Conservation (phyloP, 2,888 invertebrate species). For the Meteorus colon region DNA sequence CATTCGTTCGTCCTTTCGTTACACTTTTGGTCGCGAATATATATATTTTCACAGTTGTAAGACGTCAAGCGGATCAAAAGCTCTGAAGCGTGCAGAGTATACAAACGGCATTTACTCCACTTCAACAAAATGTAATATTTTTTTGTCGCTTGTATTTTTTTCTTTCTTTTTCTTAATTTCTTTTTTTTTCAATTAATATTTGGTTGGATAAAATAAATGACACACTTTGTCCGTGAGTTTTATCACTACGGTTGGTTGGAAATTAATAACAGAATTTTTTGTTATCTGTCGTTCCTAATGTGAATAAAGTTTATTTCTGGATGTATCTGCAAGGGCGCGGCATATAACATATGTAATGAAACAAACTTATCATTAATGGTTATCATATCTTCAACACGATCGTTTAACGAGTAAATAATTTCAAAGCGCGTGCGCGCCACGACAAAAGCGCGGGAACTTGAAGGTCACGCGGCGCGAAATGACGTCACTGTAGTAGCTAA, state of each 20-base stretch:
- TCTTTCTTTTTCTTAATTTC: background rate
- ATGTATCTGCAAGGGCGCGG: background rate
- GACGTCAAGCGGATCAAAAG: background rate
- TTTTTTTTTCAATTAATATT: background rate
- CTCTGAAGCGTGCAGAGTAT: background rate
- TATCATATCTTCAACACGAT: background rate
- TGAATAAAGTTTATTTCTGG: background rate
- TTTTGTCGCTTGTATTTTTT: background rate
- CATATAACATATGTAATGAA: background rate
- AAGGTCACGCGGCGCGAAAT: constrained; percentile 64
- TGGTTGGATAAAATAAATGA: constrained; percentile 13
- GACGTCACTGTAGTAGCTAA: constrained; percentile 50
- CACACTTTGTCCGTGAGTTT: background rate
- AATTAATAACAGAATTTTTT: background rate
- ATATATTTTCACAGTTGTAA: constrained; percentile 10
- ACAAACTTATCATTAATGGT: constrained; percentile 15
- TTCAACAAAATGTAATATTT: background rate
- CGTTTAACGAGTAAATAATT: background rate
- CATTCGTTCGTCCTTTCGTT: background rate
- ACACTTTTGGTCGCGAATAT: background rate
- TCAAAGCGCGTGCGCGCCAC: constrained; percentile 42
- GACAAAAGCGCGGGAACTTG: constrained; percentile 68
- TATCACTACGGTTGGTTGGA: background rate
- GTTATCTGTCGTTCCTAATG: background rate
- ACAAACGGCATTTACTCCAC: background rate